phyloP scores from a whole-genome alignment of 1,140 invertebrate genomes.

The Triops longicaudatus region DNA sequence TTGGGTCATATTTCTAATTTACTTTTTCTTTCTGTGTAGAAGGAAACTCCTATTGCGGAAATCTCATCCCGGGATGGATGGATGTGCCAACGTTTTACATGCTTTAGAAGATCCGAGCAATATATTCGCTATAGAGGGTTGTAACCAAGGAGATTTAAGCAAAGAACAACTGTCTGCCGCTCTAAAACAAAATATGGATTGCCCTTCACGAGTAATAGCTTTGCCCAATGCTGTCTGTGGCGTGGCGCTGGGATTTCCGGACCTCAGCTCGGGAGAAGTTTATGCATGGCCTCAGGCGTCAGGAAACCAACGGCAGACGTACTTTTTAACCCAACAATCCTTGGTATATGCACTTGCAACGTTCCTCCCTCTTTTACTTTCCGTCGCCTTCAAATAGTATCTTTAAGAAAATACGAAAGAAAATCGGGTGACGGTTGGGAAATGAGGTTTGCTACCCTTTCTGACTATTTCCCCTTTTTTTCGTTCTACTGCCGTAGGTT shows the following conservation, averaged over 20 bases:
- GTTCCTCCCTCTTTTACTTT: too few species aligned
- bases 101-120: not conserved
- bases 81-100: not conserved
- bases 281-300: constrained; percentile 36
- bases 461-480: not conserved
- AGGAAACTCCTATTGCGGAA: not conserved
- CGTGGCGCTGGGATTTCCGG: constrained; percentile 49
- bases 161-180: constrained; percentile 27
- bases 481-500: not conserved
- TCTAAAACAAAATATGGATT: constrained; percentile 39
- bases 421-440: not conserved
- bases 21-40: not conserved
- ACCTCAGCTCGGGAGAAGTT: constrained; percentile 36
- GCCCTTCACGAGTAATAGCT: constrained; percentile 45
- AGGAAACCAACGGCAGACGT: constrained; percentile 18
- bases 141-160: not conserved
- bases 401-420: not conserved
- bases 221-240: constrained; percentile 34
- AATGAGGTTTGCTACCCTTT: not conserved
- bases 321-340: constrained; percentile 1
- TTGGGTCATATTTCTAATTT: not conserved
- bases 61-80: not conserved
- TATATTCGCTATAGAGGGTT: not conserved
- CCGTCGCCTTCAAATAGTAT: too few species aligned
- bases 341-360: not conserved